Evolutionary conservation across 2,888 invertebrate species (phyloP).

Genomic region (Adineta ricciae): DNA sequence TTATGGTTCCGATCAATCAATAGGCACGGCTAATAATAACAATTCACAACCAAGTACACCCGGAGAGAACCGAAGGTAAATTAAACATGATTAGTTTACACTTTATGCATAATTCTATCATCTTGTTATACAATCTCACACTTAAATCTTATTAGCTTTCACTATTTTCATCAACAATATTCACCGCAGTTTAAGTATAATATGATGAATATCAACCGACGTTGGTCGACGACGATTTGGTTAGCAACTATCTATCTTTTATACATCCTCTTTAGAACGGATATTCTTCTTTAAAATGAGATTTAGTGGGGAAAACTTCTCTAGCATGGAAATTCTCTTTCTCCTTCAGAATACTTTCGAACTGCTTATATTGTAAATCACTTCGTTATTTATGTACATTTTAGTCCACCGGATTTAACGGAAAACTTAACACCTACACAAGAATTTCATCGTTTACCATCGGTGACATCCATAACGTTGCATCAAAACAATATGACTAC

Average conservation of each 20-base stretch:
- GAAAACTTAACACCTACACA: not conserved
- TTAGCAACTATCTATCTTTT: not conserved
- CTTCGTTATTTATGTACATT: not conserved
- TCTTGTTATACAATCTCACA: not conserved
- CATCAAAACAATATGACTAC: not conserved
- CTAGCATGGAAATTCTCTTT: not conserved
- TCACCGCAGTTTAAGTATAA: not conserved
- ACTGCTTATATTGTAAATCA: not conserved
- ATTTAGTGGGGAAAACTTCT: not conserved
- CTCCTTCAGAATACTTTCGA: not conserved
- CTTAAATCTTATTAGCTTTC: not conserved
- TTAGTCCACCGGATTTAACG: not conserved
- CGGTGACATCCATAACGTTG: not conserved
- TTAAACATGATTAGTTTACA: not conserved
- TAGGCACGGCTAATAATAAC: not conserved
- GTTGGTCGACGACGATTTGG: not conserved
- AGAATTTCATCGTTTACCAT: conserved; percentile 5
- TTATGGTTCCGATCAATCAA: conserved; percentile 11
- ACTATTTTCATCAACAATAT: not conserved
- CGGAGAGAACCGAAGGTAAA: not conserved
- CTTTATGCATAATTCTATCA: not conserved
- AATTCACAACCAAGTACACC: not conserved
- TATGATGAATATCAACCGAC: not conserved
- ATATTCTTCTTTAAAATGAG: not conserved
- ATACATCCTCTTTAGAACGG: not conserved